A percentile compares a stretch with the other conserved stretches of the same genome.
These are phyloP conservation scores for Pyralis farinalis DNA, from an alignment of 2,888 invertebrate genomes.

Conservation along the genomic window DNA sequence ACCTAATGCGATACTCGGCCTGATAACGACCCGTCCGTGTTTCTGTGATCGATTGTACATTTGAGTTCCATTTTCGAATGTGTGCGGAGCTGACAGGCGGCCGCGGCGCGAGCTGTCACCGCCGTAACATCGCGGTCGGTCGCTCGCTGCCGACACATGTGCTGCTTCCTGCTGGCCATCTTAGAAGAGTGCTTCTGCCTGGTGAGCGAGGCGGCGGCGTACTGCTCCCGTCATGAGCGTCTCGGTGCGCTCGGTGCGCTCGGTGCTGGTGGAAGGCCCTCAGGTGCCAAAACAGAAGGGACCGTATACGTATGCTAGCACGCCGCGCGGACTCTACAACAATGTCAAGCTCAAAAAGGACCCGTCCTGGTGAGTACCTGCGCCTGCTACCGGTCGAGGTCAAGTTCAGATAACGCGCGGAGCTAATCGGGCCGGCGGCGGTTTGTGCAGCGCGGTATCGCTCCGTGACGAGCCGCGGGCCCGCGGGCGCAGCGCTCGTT, in stretches of 20 bases:
- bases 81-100: slow-evolving; percentile 7
- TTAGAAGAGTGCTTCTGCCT: slow-evolving; percentile 46
- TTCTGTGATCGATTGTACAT: slow-evolving; percentile 9
- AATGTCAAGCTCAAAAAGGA: slow-evolving; percentile 75
- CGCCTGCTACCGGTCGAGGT: background rate
- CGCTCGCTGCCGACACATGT: slow-evolving; percentile 37
- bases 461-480: no score
- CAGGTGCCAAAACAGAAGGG: slow-evolving; percentile 50
- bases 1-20: slow-evolving; percentile 8
- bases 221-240: slow-evolving; percentile 45
- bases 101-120: background rate
- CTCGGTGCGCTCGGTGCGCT: slow-evolving; percentile 58
- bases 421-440: no score
- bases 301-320: slow-evolving; percentile 82
- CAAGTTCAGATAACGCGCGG: background rate
- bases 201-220: slow-evolving; percentile 20
- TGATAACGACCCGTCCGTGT: background rate
- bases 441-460: no score
- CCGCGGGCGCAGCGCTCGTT: no score
- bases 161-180: slow-evolving; percentile 49
- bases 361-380: slow-evolving; percentile 59
- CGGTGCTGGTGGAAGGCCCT: slow-evolving; percentile 67
- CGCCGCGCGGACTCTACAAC: slow-evolving; percentile 82
- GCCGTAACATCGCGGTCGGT: background rate
- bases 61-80: slow-evolving; percentile 16